Evolutionary conservation across 92 coral and sea anemone species (phyloP), one percentile per base, ranked within the genome.

Genomic region (Siderastrea radians): DNA sequence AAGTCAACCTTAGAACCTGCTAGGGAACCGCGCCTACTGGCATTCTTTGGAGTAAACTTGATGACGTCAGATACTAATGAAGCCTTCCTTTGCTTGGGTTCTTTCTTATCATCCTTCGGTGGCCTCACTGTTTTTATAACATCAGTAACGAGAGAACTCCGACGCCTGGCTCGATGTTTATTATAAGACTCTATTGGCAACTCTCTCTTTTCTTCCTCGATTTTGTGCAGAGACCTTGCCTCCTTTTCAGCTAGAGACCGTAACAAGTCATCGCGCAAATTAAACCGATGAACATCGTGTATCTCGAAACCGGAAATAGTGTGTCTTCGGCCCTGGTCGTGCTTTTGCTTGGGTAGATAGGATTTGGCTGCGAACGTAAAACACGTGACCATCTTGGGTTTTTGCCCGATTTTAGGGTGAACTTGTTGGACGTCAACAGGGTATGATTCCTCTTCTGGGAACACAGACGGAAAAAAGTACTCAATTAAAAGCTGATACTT

Each of bases 191-290:
- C 86, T 57, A 48, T 64, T 10, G 86, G 77, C 3, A 47, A 17
- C 55, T 17, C 68, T 17, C 57, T 44, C 46, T 55, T 81, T 54
- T 84, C 95, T 51, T 84, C 95, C 7, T 85, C 92, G 19, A 84
- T 53, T 65, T 79, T 83, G 65, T 79, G 92, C 2, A 88, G 50
- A 0, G 95, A 92, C 49, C 72, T 79, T 10, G 86, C 59, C 45
- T 79, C 92, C 74, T 84, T 88, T 54, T 84, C 72, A 67, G 95
- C 95, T 13, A 88, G 63, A 11, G 88, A 78, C 7, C 95, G 82
- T 38, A 92, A 78, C 14, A 92, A 86, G 72, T 84, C 92, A 91
- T 92, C 85, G 70, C 95, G 82, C 10, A 92, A 81, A 64, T 81
- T 79, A 43, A 79, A 14, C 10, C 87, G 79, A 49, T 58, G 17